These are phyloP conservation scores for Sylvietta virens DNA, from an alignment of 2,113 vertebrate genomes.

Conservation along the genomic window DNA sequence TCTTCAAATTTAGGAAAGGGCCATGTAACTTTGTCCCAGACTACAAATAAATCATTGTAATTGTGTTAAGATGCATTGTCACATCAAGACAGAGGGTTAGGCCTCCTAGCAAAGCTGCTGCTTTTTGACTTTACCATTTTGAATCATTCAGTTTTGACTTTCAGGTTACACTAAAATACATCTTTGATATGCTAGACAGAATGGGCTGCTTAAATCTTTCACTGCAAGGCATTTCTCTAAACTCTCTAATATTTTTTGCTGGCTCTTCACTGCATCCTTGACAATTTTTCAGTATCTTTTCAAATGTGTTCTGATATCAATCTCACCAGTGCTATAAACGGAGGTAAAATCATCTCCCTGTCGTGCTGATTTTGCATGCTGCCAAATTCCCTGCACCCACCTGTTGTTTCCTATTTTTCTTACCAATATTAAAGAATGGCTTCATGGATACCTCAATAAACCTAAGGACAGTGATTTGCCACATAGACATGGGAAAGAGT, in stretches of 20 bases:
- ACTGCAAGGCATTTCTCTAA: conserved; percentile 25
- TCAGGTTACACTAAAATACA: conserved; percentile 35
- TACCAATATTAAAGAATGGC: not conserved
- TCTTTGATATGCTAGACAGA: conserved; percentile 26
- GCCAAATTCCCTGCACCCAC: not conserved
- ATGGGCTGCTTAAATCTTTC: conserved; percentile 29
- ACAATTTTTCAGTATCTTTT: conserved; percentile 49
- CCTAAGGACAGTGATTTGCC: not conserved
- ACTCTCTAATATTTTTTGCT: not conserved
- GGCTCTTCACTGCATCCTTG: not conserved
- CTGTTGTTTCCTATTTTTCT: not conserved
- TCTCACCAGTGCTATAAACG: not conserved
- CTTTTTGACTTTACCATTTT: conserved; percentile 45
- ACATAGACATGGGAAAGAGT: not conserved
- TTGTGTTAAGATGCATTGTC: conserved; percentile 24
- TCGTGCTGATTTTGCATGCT: not conserved
- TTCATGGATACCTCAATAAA: not conserved
- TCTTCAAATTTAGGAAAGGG: not conserved
- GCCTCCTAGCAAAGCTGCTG: not conserved
- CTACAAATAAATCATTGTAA: conserved; percentile 44
- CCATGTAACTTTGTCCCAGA: not conserved
- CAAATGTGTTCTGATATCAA: not conserved
- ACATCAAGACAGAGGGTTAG: not conserved
- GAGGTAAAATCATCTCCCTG: not conserved
- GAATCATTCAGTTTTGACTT: conserved; percentile 61